These are phyloP conservation scores for Tachycineta bicolor DNA, from an alignment of 2,113 vertebrate species.

Conservation along the genomic window DNA sequence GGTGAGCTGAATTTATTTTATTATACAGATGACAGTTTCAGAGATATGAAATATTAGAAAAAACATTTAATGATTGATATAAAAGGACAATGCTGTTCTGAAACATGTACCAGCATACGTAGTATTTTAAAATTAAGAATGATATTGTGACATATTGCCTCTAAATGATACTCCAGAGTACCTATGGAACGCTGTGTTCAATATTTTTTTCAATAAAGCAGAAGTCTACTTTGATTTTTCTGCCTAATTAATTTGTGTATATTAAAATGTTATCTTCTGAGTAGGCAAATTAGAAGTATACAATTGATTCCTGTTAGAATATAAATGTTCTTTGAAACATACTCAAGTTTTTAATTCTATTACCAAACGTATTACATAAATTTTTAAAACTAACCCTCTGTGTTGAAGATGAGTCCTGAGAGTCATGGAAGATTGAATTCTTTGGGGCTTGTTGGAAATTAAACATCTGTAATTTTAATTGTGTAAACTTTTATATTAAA, in stretches of 20 bases:
- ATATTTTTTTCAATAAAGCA: background rate
- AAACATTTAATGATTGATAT: constrained; percentile 30
- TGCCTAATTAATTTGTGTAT: constrained; percentile 51
- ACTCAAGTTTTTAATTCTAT: constrained; percentile 47
- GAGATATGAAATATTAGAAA: constrained; percentile 40
- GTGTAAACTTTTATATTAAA: constrained; percentile 71
- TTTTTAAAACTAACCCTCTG: constrained; percentile 23
- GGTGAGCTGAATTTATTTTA: constrained; percentile 20
- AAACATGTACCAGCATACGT: background rate
- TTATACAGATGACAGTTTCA: background rate
- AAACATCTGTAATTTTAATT: constrained; percentile 69
- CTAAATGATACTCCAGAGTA: constrained; percentile 10
- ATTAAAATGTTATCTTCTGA: constrained; percentile 53
- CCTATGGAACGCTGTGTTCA: background rate
- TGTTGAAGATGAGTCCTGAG: constrained; percentile 48
- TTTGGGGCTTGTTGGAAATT: constrained; percentile 69
- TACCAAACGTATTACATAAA: constrained; percentile 48
- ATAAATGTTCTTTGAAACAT: constrained; percentile 53
- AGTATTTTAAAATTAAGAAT: constrained; percentile 3
- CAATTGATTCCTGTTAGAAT: constrained; percentile 39
- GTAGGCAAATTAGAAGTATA: constrained; percentile 32
- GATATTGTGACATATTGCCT: background rate
- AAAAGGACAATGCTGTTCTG: background rate
- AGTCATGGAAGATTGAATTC: constrained; percentile 65
- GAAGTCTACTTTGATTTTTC: constrained; percentile 33